phyloP scores from a whole-genome alignment of 2,113 vertebrate species.

The Pao palembangensis region DNA sequence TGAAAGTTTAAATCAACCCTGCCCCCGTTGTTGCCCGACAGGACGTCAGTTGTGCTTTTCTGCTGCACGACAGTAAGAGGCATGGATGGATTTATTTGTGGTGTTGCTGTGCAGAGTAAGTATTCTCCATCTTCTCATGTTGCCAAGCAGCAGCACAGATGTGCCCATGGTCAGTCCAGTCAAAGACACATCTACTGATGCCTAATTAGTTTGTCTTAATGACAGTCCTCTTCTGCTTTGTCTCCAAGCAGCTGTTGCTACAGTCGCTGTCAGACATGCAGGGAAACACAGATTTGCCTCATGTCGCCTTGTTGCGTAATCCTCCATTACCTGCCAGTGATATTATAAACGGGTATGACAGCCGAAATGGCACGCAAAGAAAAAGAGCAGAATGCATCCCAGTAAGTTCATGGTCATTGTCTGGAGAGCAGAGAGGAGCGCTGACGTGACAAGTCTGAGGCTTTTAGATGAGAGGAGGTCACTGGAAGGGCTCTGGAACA shows the following conservation, averaged over 20 bases:
- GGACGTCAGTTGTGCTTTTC: not conserved
- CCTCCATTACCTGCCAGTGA: constrained; percentile 42
- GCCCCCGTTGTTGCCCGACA: constrained; percentile 40
- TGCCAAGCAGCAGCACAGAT: constrained; percentile 12
- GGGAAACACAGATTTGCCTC: not conserved
- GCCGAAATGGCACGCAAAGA: no score
- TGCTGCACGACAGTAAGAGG: no score
- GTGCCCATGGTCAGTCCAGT: not conserved
- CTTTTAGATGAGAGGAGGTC: no score
- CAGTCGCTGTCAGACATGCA: not conserved
- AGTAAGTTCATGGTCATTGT: constrained; percentile 45
- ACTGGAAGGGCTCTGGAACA: not conserved
- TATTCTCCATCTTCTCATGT: constrained; percentile 10
- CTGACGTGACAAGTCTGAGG: no score
- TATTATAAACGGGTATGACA: constrained; percentile 60
- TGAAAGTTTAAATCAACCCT: constrained; percentile 54
- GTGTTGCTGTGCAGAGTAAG: constrained; percentile 24
- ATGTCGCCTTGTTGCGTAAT: constrained; percentile 4
- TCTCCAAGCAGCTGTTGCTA: no score
- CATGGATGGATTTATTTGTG: constrained; percentile 32
- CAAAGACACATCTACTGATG: not conserved
- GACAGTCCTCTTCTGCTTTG: no score
- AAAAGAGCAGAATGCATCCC: constrained; percentile 44
- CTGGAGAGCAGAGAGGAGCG: not conserved
- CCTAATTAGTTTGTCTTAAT: no score